Evolutionary conservation across 2,797 vertebrate species (phyloP).

Genomic region (Malacoctenus gilli): DNA sequence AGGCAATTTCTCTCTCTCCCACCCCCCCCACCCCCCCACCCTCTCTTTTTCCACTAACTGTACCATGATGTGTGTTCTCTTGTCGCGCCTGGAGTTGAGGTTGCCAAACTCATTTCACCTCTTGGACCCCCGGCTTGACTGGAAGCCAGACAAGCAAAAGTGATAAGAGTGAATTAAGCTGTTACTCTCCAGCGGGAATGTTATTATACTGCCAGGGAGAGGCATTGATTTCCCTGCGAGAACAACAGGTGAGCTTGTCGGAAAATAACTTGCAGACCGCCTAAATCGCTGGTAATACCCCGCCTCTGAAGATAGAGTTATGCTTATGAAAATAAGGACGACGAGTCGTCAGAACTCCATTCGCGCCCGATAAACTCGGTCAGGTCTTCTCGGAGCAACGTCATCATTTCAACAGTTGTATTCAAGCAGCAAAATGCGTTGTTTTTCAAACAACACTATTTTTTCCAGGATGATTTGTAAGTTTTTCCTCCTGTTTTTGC

Average conservation of each 20-base stretch:
- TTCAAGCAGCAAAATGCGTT: slow-evolving; percentile 40
- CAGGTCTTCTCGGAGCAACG: slow-evolving; percentile 55
- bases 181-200: slow-evolving; percentile 79
- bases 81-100: slow-evolving; percentile 75
- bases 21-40: too few relatives aligned
- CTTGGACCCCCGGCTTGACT: slow-evolving; percentile 83
- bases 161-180: slow-evolving; percentile 84
- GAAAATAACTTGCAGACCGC: slow-evolving; percentile 66
- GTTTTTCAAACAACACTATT: slow-evolving; percentile 31
- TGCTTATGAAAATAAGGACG: slow-evolving; percentile 66
- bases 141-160: slow-evolving; percentile 82
- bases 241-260: slow-evolving; percentile 82
- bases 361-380: slow-evolving; percentile 58
- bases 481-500: slow-evolving; percentile 36
- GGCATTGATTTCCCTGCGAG: slow-evolving; percentile 77
- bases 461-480: slow-evolving; percentile 50
- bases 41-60: slow-evolving; percentile 81
- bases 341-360: slow-evolving; percentile 52
- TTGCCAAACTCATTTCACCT: slow-evolving; percentile 90
- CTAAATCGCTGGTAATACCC: slow-evolving; percentile 68
- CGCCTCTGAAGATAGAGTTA: slow-evolving; percentile 62
- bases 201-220: slow-evolving; percentile 81
- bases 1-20: slow-evolving; percentile 87
- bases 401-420: slow-evolving; percentile 36
- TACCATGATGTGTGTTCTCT: slow-evolving; percentile 83